phyloP scores from a whole-genome alignment of 2,797 vertebrate genomes.

The Diglossa cyanea region DNA sequence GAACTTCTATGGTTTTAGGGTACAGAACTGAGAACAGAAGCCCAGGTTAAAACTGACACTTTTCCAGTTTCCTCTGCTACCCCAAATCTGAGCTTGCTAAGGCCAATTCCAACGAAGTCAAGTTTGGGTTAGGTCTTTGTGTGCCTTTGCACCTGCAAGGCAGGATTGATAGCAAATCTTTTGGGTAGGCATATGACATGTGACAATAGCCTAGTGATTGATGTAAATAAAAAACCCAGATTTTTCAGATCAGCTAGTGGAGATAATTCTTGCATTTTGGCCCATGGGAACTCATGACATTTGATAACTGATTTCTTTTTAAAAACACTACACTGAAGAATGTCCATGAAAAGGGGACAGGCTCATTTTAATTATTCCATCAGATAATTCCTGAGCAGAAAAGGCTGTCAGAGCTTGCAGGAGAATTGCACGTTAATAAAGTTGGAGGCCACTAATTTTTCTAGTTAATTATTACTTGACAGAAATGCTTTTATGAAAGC shows the following conservation, averaged over 20 bases:
- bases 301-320: background rate
- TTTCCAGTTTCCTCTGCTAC: background rate
- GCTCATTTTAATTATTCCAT: background rate
- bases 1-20: background rate
- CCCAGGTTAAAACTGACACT: background rate
- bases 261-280: background rate
- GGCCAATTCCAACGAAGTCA: background rate
- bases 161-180: background rate
- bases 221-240: background rate
- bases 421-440: background rate
- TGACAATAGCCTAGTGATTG: background rate
- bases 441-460: background rate
- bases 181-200: background rate
- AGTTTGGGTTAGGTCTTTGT: background rate
- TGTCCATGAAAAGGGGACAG: background rate
- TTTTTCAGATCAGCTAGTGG: background rate
- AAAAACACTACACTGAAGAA: background rate
- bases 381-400: background rate
- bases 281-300: background rate
- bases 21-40: background rate
- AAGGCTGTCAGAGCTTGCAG: background rate
- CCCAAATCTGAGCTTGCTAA: background rate
- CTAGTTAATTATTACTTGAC: background rate
- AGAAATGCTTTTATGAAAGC: background rate
- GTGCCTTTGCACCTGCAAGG: background rate